A percentile compares a stretch with the other conserved stretches of the same genome.
Conservation (phyloP, 2,888 invertebrate species). For the Buathra laborator region DNA sequence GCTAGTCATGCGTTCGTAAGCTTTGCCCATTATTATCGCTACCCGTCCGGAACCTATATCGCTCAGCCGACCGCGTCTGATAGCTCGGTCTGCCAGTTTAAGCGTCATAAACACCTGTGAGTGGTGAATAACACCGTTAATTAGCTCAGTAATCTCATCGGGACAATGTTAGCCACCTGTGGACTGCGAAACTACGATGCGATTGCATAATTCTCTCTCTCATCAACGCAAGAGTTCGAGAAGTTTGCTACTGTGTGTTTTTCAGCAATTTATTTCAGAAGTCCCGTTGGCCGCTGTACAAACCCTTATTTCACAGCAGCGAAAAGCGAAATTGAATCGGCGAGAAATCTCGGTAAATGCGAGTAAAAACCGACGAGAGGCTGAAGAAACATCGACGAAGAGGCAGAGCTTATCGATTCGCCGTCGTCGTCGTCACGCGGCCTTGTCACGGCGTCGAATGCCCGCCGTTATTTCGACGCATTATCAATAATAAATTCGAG, state of each 20-base stretch:
- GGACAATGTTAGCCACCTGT: slow-evolving; percentile 28
- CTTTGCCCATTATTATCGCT: too few relatives aligned
- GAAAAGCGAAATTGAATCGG: neutral
- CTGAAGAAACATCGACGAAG: slow-evolving; percentile 30
- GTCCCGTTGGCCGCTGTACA: neutral
- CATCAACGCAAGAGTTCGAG: neutral
- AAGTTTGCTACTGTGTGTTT: neutral
- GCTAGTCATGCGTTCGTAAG: too few relatives aligned
- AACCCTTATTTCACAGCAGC: neutral
- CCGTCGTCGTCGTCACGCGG: slow-evolving; percentile 55
- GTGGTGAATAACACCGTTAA: neutral
- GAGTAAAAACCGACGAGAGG: slow-evolving; percentile 1
- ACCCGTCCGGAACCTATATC: too few relatives aligned
- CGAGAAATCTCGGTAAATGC: slow-evolving; percentile 16
- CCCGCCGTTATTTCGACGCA: slow-evolving; percentile 58
- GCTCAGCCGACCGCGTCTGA: neutral
- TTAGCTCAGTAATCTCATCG: slow-evolving; percentile 14
- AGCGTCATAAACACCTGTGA: neutral
- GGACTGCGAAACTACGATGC: slow-evolving; percentile 17
- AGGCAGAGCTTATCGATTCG: slow-evolving; percentile 61
- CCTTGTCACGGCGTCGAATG: slow-evolving; percentile 62
- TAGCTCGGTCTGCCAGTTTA: neutral
- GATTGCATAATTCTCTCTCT: slow-evolving; percentile 1
- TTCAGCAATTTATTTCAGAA: neutral
- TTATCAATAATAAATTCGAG: slow-evolving; percentile 64